Evolutionary conservation across 2,797 vertebrate genomes (phyloP), one percentile per base, ranked within the genome.

Genomic region (Chaunax sp.): DNA sequence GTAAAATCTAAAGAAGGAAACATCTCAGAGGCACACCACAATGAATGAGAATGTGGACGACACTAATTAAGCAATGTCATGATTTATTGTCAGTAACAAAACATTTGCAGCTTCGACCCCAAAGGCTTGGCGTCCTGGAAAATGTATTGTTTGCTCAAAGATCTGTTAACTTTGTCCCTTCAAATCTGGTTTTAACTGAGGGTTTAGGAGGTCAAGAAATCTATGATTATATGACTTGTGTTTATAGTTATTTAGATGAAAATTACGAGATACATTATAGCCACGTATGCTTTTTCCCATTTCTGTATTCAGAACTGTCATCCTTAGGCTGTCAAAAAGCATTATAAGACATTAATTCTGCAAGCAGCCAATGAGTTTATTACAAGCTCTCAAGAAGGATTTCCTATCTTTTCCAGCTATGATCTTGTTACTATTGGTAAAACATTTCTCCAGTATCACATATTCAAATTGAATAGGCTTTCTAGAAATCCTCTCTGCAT

Each of bases 61-160:
- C 65, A 72, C 75, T 86, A 90, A 92, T 89, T 89, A 86, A 88
- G 87, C 86, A 89, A 85, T 87, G 80, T 62, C 28, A 53, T 91
- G 84, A 91, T 92, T 92, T 92, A 91, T 72, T 58, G 81, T 64
- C 76, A 65, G 84, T 80, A 82, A 86, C 69, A 86, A 84, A 81
- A 86, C 71, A 80, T 78, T 86, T 76, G 85, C 74, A 75, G 82
- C 80, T 86, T 85, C 52, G 45, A 54, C 75, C 77, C 87, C 73
- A 72, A 74, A 86, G 73, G 84, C 76, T 77, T 66, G 71, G 68
- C 69, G 89, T 92, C 79, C 78, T 86, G 82, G 86, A 89, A 86
- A 84, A 78, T 75, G 60, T 61, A 77, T 65, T 45, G 67, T 72
- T 84, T 81, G 72, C 80, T 89, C 72, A 76, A 59, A 72, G 75